A percentile compares a stretch with the other conserved stretches of the same genome.
phyloP scores from a whole-genome alignment of 2,797 vertebrate genomes.

The Syngnathus rostellatus region DNA sequence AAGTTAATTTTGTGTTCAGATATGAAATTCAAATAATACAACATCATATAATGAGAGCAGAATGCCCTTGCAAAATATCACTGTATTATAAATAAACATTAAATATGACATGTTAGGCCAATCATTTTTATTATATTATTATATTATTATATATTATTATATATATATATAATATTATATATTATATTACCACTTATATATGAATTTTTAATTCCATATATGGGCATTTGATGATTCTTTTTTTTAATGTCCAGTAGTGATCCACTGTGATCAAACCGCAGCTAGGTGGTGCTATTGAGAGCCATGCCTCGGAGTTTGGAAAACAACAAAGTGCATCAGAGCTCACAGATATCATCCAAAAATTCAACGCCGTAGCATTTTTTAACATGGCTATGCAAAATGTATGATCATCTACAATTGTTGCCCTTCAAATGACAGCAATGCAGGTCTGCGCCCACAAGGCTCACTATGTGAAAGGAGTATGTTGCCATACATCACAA shows the following conservation, averaged over 20 bases:
- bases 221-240: not conserved
- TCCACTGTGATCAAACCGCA: slow-evolving; percentile 51
- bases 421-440: slow-evolving; percentile 26
- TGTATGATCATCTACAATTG: slow-evolving; percentile 8
- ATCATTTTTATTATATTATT: too few relatives aligned
- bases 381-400: not conserved
- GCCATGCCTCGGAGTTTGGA: slow-evolving; percentile 32
- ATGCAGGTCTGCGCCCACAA: slow-evolving; percentile 26
- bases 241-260: slow-evolving; percentile 3
- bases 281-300: slow-evolving; percentile 75
- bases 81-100: not conserved
- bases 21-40: not conserved
- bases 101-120: not conserved
- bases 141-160: too few relatives aligned
- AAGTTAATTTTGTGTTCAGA: not conserved
- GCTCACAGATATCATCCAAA: not conserved
- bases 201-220: not conserved
- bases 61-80: not conserved
- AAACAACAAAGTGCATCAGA: slow-evolving; percentile 6
- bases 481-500: slow-evolving; percentile 66
- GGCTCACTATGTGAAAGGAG: slow-evolving; percentile 33
- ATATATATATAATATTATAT: too few relatives aligned
- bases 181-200: not conserved
- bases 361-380: not conserved
- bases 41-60: not conserved